Percentiles rank a stretch among this genome's conserved stretches.
phyloP scores from a whole-genome alignment of 2,113 vertebrate species.

The Anolis carolinensis region DNA sequence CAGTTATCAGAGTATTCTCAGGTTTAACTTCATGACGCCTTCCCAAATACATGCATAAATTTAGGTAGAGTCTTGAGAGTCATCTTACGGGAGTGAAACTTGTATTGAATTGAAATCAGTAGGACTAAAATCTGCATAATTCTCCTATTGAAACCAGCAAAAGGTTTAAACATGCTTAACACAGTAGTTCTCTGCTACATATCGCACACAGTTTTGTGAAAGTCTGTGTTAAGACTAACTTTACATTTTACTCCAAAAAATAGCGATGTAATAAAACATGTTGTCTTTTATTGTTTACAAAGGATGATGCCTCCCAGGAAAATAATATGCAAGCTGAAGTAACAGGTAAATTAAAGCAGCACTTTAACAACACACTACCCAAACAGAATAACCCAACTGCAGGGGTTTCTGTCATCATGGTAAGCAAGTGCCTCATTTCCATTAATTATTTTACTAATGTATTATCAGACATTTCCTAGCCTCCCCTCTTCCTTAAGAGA shows the following conservation, averaged over 20 bases:
- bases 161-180: not conserved
- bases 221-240: not conserved
- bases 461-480: slow-evolving; percentile 38
- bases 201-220: not conserved
- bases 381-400: slow-evolving; percentile 88
- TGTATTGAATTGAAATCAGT: not conserved
- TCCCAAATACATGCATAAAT: not conserved
- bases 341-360: slow-evolving; percentile 95
- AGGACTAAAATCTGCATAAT: not conserved
- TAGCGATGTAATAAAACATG: not conserved
- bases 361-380: slow-evolving; percentile 89
- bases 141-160: not conserved
- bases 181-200: not conserved
- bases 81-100: not conserved
- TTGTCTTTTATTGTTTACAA: slow-evolving; percentile 4
- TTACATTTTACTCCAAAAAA: not conserved
- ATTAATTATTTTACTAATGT: not conserved
- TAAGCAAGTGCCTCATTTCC: slow-evolving; percentile 72
- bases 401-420: slow-evolving; percentile 94
- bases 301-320: slow-evolving; percentile 88
- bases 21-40: not conserved
- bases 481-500: slow-evolving; percentile 4
- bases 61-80: not conserved
- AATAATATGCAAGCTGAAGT: slow-evolving; percentile 96
- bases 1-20: not conserved